A percentile compares a stretch with the other conserved stretches of the same genome.
Conservation (phyloP, 1,140 invertebrate genomes). For the Scaptomyza graminum region DNA sequence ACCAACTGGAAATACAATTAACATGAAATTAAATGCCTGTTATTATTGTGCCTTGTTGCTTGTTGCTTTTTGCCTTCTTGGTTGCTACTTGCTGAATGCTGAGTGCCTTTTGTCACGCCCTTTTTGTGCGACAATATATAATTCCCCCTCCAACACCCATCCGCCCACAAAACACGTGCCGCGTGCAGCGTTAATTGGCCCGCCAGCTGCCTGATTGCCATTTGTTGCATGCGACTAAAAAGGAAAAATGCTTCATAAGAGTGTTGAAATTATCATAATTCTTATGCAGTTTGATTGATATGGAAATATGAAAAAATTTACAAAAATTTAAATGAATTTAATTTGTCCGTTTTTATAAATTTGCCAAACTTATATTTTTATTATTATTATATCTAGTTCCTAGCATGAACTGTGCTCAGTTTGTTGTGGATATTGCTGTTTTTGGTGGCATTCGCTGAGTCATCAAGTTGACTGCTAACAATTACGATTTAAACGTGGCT, state of each 20-base stretch:
- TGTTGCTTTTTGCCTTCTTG: neutral
- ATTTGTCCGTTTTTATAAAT: neutral
- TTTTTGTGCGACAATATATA: too few relatives aligned
- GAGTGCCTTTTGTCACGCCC: slow-evolving; percentile 17
- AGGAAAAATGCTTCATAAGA: too few relatives aligned
- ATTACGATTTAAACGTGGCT: slow-evolving; percentile 67
- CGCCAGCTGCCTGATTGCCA: slow-evolving; percentile 15
- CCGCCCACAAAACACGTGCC: neutral
- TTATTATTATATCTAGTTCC: neutral
- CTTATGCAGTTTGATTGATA: too few relatives aligned
- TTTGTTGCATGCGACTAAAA: slow-evolving; percentile 1
- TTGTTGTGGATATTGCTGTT: neutral
- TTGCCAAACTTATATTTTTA: neutral
- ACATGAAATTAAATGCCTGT: slow-evolving; percentile 74
- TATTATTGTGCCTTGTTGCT: slow-evolving; percentile 52
- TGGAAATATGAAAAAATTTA: too few relatives aligned
- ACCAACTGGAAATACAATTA: slow-evolving; percentile 65
- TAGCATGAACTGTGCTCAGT: neutral
- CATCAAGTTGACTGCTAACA: slow-evolving; percentile 56
- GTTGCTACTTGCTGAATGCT: neutral
- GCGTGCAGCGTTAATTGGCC: slow-evolving; percentile 14
- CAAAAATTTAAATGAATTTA: too few relatives aligned
- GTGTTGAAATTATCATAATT: too few relatives aligned
- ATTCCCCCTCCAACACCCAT: neutral
- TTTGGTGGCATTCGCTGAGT: slow-evolving; percentile 13